These are phyloP conservation scores for Merodon equestris DNA, from an alignment of 2,888 invertebrate species.

Conservation along the genomic window DNA sequence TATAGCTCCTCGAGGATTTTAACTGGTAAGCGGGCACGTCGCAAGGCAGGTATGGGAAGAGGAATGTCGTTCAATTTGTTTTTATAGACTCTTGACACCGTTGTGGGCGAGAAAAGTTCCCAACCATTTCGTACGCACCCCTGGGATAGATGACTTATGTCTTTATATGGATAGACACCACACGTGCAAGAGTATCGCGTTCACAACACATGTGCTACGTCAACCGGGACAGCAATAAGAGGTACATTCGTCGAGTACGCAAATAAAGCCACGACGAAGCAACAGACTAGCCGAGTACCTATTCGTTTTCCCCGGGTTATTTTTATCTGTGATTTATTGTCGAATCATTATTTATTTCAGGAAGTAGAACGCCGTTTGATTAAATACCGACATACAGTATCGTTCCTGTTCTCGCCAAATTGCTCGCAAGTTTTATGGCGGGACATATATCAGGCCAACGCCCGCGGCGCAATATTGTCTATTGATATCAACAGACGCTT, in stretches of 20 bases:
- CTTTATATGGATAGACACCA: too few relatives aligned
- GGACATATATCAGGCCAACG: conserved; percentile 40
- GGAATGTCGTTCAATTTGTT: too few relatives aligned
- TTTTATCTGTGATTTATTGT: conserved; percentile 52
- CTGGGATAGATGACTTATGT: too few relatives aligned
- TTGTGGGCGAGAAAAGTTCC: too few relatives aligned
- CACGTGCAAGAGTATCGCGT: too few relatives aligned
- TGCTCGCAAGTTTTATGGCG: conserved; percentile 41
- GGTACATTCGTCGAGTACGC: conserved; percentile 2
- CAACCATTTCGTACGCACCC: too few relatives aligned
- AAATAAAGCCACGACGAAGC: conserved; percentile 20
- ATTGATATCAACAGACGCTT: not conserved
- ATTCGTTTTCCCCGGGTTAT: conserved; percentile 45
- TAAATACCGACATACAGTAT: conserved; percentile 23
- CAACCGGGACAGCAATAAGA: not conserved
- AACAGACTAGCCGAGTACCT: conserved; percentile 22
- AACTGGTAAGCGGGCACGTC: too few relatives aligned
- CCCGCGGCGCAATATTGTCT: conserved; percentile 21
- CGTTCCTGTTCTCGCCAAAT: conserved; percentile 29
- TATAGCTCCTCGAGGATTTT: too few relatives aligned
- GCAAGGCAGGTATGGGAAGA: too few relatives aligned
- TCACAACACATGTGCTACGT: too few relatives aligned
- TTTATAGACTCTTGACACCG: too few relatives aligned
- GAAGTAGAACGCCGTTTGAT: conserved; percentile 36
- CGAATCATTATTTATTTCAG: conserved; percentile 51